phyloP scores from a whole-genome alignment of 2,797 vertebrate genomes.

The Micropoecilia bifurca region DNA sequence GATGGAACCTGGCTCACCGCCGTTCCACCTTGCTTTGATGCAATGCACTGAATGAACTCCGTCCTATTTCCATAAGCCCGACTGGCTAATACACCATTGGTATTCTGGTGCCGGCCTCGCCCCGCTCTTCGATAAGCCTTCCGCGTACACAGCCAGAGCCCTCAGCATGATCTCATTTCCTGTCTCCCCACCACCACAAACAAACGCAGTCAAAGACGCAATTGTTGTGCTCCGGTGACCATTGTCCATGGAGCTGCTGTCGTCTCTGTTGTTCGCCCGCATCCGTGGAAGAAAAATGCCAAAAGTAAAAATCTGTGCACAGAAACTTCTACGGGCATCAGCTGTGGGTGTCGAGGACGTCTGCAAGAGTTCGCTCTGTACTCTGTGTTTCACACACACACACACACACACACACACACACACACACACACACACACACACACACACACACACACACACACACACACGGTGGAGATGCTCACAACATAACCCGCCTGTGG shows the following conservation, averaged over 20 bases:
- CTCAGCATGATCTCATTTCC: conserved; percentile 79
- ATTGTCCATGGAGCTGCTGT: conserved; percentile 58
- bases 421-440: neutral
- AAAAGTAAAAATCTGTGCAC: conserved; percentile 11
- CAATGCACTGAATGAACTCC: conserved; percentile 50
- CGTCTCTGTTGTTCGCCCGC: conserved; percentile 52
- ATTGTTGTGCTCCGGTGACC: conserved; percentile 67
- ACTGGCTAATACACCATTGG: conserved; percentile 71
- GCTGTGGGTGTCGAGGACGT: conserved; percentile 40
- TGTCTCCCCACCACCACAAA: conserved; percentile 73
- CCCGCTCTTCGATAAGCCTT: conserved; percentile 64
- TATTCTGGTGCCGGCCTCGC: conserved; percentile 67
- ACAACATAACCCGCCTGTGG: conserved; percentile 72
- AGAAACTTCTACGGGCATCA: conserved; percentile 30
- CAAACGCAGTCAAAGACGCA: conserved; percentile 65
- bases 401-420: neutral
- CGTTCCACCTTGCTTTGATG: conserved; percentile 50
- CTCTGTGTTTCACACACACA: conserved; percentile 15
- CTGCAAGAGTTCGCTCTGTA: conserved; percentile 61
- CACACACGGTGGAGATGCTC: conserved; percentile 50
- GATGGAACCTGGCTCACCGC: conserved; percentile 36
- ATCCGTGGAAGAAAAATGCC: neutral
- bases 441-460: conserved; percentile 20
- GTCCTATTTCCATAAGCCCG: conserved; percentile 69
- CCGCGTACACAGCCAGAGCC: conserved; percentile 53